Evolutionary conservation across 2,113 vertebrate species (phyloP), one percentile per base, ranked within the genome.

Genomic region (Laticauda colubrina): DNA sequence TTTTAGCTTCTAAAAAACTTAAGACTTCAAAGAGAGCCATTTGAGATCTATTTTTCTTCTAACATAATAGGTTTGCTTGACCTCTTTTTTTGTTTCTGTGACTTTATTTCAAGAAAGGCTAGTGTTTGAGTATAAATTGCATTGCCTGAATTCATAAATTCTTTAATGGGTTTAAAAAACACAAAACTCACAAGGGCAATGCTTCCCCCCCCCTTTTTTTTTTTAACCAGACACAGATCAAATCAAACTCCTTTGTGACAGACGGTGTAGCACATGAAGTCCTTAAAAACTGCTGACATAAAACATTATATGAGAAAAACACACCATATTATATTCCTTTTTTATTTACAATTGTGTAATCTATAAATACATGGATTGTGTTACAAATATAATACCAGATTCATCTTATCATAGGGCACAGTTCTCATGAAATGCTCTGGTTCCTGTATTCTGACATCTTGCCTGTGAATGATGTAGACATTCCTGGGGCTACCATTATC

Each of bases 1-100:
- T 90, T 14, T 45, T 85, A 1, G 24, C 95, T 94, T 96, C 53
- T 1, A 64, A 94, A 93, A 90, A 90, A 86, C 15, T 34, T 34
- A 39, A 59, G 89, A 85, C 81, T 43, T 94, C 5, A 10, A 56
- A 61, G 75, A 89, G 91, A 51, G 94, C 59, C 91, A 86, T 1
- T 55, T 92, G 39, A 90, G 45, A 69, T 69, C 26, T 18, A 86
- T 26, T 87, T 69, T 81, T 61, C 9, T 43, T 55, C 54, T 89
- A 54, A 59, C 9, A 12, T n/a, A 59, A 59, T 59, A 43, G 12
- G 29, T 59, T 86, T 59, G 48, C 69, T 86, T 48, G 8, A n/a
- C 39, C 11, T 61, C 11, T 61, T 59, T 87, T 87, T 51, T 61
- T 45, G 39, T 91, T n/a, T 61, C 20, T n/a, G 4, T 85, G 29